Conservation (phyloP, 2,113 vertebrate genomes). For the Eulemur macaco region DNA sequence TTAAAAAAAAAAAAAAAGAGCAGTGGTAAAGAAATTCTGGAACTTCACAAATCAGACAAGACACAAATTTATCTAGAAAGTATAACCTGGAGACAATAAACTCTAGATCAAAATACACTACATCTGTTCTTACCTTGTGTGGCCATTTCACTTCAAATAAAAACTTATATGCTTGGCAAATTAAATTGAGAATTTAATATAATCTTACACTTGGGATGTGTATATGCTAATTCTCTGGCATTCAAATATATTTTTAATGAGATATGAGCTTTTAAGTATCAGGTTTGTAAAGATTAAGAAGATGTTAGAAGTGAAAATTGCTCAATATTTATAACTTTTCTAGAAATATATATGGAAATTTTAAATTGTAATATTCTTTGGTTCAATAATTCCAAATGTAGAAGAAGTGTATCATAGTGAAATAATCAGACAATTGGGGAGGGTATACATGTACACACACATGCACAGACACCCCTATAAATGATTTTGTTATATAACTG, state of each 20-base stretch:
- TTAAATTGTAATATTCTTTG: neutral
- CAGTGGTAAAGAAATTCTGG: neutral
- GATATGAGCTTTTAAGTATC: slow-evolving; percentile 1
- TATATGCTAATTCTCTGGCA: slow-evolving; percentile 3
- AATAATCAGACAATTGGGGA: neutral
- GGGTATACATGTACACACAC: neutral
- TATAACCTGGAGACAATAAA: neutral
- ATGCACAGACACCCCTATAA: neutral
- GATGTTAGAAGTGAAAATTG: slow-evolving; percentile 28
- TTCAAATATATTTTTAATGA: slow-evolving; percentile 57
- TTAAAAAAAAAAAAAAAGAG: no score
- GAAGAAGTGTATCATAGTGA: neutral
- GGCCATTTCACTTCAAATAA: slow-evolving; percentile 24
- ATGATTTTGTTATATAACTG: neutral
- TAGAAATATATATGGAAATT: slow-evolving; percentile 16
- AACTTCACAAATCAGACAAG: neutral
- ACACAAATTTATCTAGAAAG: neutral
- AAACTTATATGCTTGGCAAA: slow-evolving; percentile 40
- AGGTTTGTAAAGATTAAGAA: slow-evolving; percentile 22
- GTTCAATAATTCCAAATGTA: neutral
- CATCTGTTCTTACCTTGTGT: neutral
- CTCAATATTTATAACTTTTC: slow-evolving; percentile 30
- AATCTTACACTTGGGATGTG: slow-evolving; percentile 1
- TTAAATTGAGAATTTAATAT: slow-evolving; percentile 7
- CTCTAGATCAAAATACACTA: neutral